A percentile compares a stretch with the other conserved stretches of the same genome.
phyloP scores from a whole-genome alignment of 2,797 vertebrate genomes.

The Buceros bicornis region DNA sequence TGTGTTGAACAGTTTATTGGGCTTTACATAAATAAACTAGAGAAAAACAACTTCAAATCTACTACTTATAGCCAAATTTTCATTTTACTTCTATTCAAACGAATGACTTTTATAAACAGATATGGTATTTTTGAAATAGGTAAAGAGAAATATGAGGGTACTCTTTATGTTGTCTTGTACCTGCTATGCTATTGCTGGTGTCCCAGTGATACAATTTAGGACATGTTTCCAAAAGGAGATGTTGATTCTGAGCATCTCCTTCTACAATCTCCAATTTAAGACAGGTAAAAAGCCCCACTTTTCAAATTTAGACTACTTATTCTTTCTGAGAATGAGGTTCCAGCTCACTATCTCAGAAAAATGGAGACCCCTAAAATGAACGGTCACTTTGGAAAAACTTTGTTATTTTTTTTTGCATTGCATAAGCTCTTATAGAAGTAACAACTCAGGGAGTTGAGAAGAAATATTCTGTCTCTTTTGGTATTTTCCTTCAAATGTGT shows the following conservation, averaged over 20 bases:
- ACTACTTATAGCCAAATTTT: background rate
- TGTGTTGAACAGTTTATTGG: background rate
- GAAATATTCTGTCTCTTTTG: background rate
- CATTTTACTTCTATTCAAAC: background rate
- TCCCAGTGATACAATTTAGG: background rate
- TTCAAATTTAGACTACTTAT: background rate
- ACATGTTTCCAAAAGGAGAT: background rate
- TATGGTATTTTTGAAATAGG: background rate
- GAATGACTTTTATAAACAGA: background rate
- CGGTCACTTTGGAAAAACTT: background rate
- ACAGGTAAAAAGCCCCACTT: background rate
- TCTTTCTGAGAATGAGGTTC: background rate
- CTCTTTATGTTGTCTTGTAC: background rate
- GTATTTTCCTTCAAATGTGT: background rate
- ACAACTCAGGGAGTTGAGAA: background rate
- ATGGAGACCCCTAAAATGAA: background rate
- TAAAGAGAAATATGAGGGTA: accelerated
- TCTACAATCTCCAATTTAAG: background rate
- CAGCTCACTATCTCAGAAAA: background rate
- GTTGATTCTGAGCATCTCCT: background rate
- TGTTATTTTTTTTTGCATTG: background rate
- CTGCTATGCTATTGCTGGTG: background rate
- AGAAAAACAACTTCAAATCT: background rate
- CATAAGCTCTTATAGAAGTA: background rate
- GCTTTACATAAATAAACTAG: background rate